Evolutionary conservation across 2,888 invertebrate species (phyloP).

Genomic region (Cataglyphis altisquamis): DNA sequence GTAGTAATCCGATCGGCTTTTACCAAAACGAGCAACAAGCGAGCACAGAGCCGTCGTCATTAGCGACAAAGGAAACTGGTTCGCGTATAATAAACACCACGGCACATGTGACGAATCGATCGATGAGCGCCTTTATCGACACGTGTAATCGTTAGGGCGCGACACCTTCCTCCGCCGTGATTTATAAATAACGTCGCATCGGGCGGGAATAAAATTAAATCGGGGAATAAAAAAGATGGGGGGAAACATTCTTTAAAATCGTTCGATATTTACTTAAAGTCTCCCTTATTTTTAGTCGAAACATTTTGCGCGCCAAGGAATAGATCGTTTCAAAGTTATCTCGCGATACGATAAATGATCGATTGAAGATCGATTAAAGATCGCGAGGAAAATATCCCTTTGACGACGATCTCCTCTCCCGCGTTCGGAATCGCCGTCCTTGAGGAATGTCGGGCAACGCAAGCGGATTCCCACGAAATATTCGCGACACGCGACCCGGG

Average conservation of each 20-base stretch:
- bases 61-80: constrained; percentile 56
- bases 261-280: constrained; percentile 42
- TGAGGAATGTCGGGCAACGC: constrained; percentile 31
- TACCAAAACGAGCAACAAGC: constrained; percentile 49
- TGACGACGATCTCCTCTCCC: background rate
- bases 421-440: constrained; percentile 29
- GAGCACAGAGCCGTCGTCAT: constrained; percentile 38
- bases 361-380: background rate
- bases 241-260: constrained; percentile 12
- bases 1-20: constrained; percentile 54
- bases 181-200: constrained; percentile 45
- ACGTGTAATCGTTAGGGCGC: constrained; percentile 45
- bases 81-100: constrained; percentile 48
- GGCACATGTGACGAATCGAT: constrained; percentile 26
- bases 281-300: constrained; percentile 37
- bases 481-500: constrained; percentile 40
- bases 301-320: background rate
- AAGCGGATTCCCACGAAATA: constrained; percentile 39
- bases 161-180: constrained; percentile 13
- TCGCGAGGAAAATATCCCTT: background rate
- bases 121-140: constrained; percentile 38
- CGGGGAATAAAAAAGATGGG: constrained; percentile 18
- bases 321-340: background rate
- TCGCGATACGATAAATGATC: background rate
- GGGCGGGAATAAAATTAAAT: constrained; percentile 36